These are phyloP conservation scores for Lagopus muta DNA, from an alignment of 2,113 vertebrate species.

Conservation along the genomic window DNA sequence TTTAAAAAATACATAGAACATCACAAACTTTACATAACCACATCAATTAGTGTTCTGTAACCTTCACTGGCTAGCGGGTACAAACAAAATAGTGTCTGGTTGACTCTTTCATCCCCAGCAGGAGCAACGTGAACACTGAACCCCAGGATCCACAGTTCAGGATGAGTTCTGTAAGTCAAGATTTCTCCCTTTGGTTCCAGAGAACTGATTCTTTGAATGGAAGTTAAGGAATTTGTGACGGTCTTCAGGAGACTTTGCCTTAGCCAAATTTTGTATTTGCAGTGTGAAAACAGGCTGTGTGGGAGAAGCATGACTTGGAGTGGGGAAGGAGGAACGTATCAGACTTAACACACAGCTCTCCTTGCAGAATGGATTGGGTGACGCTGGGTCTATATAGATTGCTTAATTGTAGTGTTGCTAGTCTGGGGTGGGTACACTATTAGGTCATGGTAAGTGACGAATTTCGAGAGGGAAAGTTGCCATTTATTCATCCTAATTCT, in stretches of 20 bases:
- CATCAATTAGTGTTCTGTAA: background rate
- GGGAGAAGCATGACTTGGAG: background rate
- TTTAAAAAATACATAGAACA: background rate
- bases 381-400: background rate
- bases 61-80: background rate
- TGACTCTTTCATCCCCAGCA: background rate
- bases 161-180: background rate
- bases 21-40: background rate
- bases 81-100: accelerated
- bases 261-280: background rate
- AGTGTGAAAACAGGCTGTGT: background rate
- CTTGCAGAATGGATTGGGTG: too few relatives aligned
- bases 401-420: background rate
- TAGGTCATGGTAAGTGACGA: background rate
- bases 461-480: background rate
- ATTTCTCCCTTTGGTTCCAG: accelerated
- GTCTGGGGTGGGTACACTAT: background rate
- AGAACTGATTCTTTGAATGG: background rate
- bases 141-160: background rate
- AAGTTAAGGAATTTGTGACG: accelerated
- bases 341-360: background rate
- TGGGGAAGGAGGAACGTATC: background rate
- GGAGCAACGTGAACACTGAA: background rate
- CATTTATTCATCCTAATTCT: background rate
- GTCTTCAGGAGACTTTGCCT: accelerated